A percentile compares a stretch with the other conserved stretches of the same genome.
phyloP scores from a whole-genome alignment of 1,140 invertebrate genomes.

The Mizuhopecten yessoensis region DNA sequence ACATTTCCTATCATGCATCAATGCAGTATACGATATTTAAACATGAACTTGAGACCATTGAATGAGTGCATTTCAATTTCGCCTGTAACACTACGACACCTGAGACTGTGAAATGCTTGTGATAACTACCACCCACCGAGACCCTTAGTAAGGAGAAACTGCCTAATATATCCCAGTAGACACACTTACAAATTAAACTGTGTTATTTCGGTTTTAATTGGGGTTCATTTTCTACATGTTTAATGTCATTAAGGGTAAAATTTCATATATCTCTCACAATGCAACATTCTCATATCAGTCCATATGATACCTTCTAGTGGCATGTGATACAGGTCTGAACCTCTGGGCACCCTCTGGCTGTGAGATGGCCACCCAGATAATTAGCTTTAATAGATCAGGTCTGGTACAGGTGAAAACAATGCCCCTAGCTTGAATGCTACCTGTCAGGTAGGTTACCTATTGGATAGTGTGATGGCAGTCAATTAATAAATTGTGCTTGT shows the following conservation, averaged over 20 bases:
- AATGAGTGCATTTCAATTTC: constrained; percentile 29
- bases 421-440: neutral
- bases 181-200: neutral
- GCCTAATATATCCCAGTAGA: neutral
- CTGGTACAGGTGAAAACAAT: constrained; percentile 10
- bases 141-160: neutral
- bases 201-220: neutral
- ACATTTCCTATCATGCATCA: neutral
- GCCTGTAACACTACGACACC: neutral
- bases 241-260: neutral
- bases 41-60: neutral
- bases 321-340: neutral
- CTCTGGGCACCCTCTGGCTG: neutral
- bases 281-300: neutral
- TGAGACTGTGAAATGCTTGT: neutral
- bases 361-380: neutral
- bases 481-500: neutral
- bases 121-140: neutral
- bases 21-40: constrained; percentile 11
- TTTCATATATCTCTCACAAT: neutral
- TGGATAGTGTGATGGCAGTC: neutral
- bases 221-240: constrained; percentile 26
- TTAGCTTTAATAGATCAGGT: constrained; percentile 22
- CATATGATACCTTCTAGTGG: neutral
- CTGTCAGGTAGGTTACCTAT: neutral